These are phyloP conservation scores for Podocnemis expansa DNA, from an alignment of 2,113 vertebrate genomes.

Conservation along the genomic window DNA sequence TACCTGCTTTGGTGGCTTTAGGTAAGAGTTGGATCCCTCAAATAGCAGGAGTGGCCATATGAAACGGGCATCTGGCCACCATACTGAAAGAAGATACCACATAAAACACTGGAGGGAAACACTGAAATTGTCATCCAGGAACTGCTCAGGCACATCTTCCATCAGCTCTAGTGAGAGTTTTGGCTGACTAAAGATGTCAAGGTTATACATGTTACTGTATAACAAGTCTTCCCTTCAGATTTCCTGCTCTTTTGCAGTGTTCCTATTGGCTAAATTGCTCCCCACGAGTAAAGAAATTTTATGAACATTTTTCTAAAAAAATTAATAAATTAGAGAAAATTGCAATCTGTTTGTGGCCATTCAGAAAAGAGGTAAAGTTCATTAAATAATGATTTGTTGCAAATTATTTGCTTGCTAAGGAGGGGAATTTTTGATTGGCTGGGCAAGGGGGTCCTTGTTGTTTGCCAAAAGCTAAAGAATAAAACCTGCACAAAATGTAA, in stretches of 20 bases:
- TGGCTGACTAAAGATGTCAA: constrained; percentile 61
- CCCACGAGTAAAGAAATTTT: constrained; percentile 63
- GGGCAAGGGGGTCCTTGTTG: neutral
- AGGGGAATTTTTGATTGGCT: constrained; percentile 49
- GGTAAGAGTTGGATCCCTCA: neutral
- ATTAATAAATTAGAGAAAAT: constrained; percentile 70
- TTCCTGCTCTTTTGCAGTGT: constrained; percentile 64
- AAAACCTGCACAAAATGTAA: neutral
- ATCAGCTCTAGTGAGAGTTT: constrained; percentile 50
- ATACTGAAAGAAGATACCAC: constrained; percentile 17
- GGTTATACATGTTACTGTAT: constrained; percentile 67
- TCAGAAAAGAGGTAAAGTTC: constrained; percentile 59
- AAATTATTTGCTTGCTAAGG: constrained; percentile 68
- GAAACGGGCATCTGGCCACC: neutral
- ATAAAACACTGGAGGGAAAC: constrained; percentile 32
- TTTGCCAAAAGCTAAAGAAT: neutral
- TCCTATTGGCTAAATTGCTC: constrained; percentile 66
- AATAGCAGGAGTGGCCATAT: no score
- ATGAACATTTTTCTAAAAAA: constrained; percentile 73
- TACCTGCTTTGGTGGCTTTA: neutral
- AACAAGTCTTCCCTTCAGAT: constrained; percentile 67
- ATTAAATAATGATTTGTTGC: constrained; percentile 59
- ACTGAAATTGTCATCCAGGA: constrained; percentile 54
- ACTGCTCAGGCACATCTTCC: neutral
- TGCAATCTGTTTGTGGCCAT: constrained; percentile 68